Conservation (phyloP, 2,888 invertebrate species). For the Euzetes globulus region DNA sequence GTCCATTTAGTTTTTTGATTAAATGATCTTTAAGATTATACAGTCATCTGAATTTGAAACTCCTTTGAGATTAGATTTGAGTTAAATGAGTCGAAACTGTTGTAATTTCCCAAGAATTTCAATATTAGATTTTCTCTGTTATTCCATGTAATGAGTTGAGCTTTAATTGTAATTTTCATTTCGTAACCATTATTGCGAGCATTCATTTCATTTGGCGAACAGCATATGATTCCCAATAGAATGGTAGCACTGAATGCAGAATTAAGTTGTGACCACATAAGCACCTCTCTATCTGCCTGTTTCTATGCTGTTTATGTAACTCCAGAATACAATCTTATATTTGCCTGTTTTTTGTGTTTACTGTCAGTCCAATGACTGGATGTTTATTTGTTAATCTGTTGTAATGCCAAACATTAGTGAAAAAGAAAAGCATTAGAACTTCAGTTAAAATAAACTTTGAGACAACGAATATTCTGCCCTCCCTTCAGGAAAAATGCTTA, state of each 20-base stretch:
- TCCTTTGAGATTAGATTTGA: neutral
- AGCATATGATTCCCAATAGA: neutral
- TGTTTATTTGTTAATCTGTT: slow-evolving; percentile 28
- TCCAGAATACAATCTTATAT: neutral
- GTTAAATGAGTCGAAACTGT: neutral
- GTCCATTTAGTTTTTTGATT: neutral
- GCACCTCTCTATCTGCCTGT: neutral
- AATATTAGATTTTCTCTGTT: neutral
- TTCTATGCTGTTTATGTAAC: neutral
- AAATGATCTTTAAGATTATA: neutral
- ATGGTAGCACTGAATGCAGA: neutral
- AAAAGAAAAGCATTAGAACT: slow-evolving; percentile 3
- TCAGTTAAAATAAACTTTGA: slow-evolving; percentile 23
- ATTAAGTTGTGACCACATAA: slow-evolving; percentile 14
- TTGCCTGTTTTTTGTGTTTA: slow-evolving; percentile 1
- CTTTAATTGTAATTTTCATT: too few relatives aligned
- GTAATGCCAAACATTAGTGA: slow-evolving; percentile 26
- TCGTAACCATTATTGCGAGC: neutral
- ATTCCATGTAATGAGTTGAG: neutral
- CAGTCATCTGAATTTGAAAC: neutral
- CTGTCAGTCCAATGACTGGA: neutral
- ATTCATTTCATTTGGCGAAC: neutral
- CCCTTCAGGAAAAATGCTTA: neutral
- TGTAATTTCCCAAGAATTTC: neutral
- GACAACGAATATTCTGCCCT: neutral